Evolutionary conservation across 2,797 vertebrate genomes (phyloP), one percentile per base, ranked within the genome.

Genomic region (Nannoperca obscura): DNA sequence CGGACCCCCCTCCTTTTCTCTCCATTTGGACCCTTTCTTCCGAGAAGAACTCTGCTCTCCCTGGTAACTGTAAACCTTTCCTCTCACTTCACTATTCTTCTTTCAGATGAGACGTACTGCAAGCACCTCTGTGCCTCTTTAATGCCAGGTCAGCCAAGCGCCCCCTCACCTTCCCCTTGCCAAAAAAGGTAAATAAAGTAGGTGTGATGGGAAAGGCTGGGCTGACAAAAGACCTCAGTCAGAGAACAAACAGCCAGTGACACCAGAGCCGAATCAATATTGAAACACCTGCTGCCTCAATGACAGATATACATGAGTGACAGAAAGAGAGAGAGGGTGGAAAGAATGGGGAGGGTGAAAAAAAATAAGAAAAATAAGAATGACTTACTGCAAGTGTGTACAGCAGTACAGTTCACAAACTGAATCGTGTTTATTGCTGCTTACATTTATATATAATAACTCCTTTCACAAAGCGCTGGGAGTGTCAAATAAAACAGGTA

Each of bases 251-350:
- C 86, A 87, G 55, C 47, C 24, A 17, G 38, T 86, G 90, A 93
- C 89, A 89, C 86, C 59, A 85, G 59, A 71, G 67, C 24, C 84
- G 60, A 84, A 90, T 87, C 92, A 93, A 94, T 93, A 92, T 91
- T 93, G 90, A 90, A 92, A 93, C 93, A 94, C 90, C 92, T 94
- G 92, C 72, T 17, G 60, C 57, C 55, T 75, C 50, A 68, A 59
- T 63, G 86, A 90, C 83, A 80, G 82, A 90, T 54, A 34, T 38
- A 52, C 61, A 80, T 47, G 61, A 71, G 74, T 70, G 76, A 74
- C 71, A 53, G 74, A 30, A 46, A 46, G 47, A 63, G 1, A 20
- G 1, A 34, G 11, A 30, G 46, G 8, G 67, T 13, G 30, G 46
- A 64, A 57, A 71, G 30, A 66, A 57, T 5, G 7, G 40, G 27